Evolutionary conservation across 2,888 invertebrate species (phyloP).

Genomic region (Mesochorus sp.): DNA sequence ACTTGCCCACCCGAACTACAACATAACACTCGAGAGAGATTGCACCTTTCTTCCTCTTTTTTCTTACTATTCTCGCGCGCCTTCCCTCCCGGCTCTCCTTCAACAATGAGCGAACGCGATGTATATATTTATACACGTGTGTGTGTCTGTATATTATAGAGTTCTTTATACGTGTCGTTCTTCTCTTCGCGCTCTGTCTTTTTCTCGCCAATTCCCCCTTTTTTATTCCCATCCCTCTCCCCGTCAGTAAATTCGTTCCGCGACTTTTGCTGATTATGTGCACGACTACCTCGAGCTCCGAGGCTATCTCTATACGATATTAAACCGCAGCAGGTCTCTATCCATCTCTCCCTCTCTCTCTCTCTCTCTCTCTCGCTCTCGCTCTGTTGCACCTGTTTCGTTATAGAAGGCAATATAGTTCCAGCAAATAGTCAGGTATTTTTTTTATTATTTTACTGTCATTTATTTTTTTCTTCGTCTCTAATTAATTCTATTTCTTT

Average conservation of each 20-base stretch:
- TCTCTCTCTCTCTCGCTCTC: not conserved
- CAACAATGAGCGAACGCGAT: slow-evolving; percentile 18
- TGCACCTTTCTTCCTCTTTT: slow-evolving; percentile 44
- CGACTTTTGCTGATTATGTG: slow-evolving; percentile 45
- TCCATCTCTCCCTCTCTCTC: too few species aligned
- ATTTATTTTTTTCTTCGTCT: not conserved
- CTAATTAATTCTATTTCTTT: too few species aligned
- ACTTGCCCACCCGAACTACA: not conserved
- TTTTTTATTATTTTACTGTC: not conserved
- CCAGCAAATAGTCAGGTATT: not conserved
- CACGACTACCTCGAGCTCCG: slow-evolving; percentile 30
- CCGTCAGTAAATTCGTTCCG: slow-evolving; percentile 48
- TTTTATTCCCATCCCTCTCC: not conserved
- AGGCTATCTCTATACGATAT: not conserved
- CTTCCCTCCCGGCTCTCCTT: slow-evolving; percentile 8
- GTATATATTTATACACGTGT: not conserved
- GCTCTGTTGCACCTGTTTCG: slow-evolving; percentile 32
- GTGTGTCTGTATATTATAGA: not conserved
- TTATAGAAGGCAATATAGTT: not conserved
- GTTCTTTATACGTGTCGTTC: not conserved
- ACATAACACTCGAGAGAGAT: slow-evolving; percentile 54
- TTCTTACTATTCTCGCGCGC: slow-evolving; percentile 34
- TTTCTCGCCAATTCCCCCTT: not conserved
- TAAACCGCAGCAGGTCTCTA: not conserved
- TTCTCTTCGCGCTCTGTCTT: slow-evolving; percentile 12